Conservation (phyloP, 30 jellyfish, hydroid and myxozoan species). For the Turritopsis rubra region DNA sequence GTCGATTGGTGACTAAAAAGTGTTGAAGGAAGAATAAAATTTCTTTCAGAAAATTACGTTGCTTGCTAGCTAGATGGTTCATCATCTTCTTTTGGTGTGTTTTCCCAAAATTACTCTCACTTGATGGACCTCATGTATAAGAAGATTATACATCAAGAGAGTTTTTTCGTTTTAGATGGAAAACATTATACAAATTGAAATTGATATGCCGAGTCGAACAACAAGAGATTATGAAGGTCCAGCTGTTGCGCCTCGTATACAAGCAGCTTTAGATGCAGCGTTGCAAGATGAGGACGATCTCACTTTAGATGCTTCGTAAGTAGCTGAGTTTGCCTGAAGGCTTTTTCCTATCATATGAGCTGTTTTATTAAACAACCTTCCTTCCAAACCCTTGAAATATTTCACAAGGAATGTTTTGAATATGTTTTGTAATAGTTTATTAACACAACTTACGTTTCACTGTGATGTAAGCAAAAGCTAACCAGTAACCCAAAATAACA, state of each 20-base stretch:
- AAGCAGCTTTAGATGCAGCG: constrained; percentile 95
- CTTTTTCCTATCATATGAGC: not conserved
- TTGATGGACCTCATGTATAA: too few species aligned
- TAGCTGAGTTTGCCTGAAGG: not conserved
- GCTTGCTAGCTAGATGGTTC: too few species aligned
- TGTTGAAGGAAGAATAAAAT: too few species aligned
- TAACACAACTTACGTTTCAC: not conserved
- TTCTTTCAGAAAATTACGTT: too few species aligned
- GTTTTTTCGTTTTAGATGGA: constrained; percentile 51
- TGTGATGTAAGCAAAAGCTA: not conserved
- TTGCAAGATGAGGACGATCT: constrained; percentile 93
- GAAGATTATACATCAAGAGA: not conserved
- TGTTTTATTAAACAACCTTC: not conserved
- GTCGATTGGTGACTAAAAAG: too few species aligned
- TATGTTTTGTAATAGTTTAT: too few species aligned
- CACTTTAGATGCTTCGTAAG: constrained; percentile 92
- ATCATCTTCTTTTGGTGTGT: too few species aligned
- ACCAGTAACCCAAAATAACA: not conserved
- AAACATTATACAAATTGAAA: constrained; percentile 77
- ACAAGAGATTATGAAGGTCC: constrained; percentile 98
- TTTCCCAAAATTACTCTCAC: too few species aligned
- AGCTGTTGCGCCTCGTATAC: constrained; percentile 83
- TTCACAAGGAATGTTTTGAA: not conserved
- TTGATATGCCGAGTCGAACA: constrained; percentile 96
- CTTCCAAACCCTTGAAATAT: not conserved